Base-by-base conservation (phyloP, 2,113 vertebrate genomes). In the Erinaceus europaeus region DNA sequence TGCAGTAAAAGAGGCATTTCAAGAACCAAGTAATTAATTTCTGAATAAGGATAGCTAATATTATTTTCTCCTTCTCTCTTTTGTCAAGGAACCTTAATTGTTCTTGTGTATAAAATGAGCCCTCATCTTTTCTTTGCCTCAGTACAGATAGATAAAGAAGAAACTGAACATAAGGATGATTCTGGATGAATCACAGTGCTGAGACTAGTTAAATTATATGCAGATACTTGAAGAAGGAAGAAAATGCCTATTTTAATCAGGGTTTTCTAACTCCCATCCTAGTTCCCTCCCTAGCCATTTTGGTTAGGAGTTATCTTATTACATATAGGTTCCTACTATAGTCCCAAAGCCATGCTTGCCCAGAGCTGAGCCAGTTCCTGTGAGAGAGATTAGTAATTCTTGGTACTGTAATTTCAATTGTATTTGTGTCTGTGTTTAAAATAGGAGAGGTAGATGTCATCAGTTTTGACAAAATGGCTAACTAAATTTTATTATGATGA, bases 391-490 rank as follows among this genome's bases (percentile, higher is more conserved):
- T 42, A 62, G 0, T 88, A 82, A 62, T 76, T 25, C 57, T 89
- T 78, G 44, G 34, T 23, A 83, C 61, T 86, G 38, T 74, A 52
- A 67, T 88, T 88, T 57, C 36, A 77, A 29, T 6, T 80, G 23
- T 72, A 53, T 86, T 86, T 52, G 42, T 69, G 34, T 84, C 76
- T 88, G 25, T 71, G 67, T 87, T 89, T 92, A 71, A 90, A 25
- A 53, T 52, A 11, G 72, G 50, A 85, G 62, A 46, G 36, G 23
- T 59, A 91, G 29, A 86, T 84, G 52, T 90, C 79, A 86, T 94
- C 64, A 55, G 20, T 80, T 91, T 86, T 89, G 78, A 90, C 79
- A 76, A 92, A 91, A 93, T 86, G 73, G 68, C 77, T 71, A 61
- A 77, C 57, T 87, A 71, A 52, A 69, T 67, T 79, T 13, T 76